phyloP scores from a whole-genome alignment of 2,888 invertebrate genomes.

The Helleia helle region DNA sequence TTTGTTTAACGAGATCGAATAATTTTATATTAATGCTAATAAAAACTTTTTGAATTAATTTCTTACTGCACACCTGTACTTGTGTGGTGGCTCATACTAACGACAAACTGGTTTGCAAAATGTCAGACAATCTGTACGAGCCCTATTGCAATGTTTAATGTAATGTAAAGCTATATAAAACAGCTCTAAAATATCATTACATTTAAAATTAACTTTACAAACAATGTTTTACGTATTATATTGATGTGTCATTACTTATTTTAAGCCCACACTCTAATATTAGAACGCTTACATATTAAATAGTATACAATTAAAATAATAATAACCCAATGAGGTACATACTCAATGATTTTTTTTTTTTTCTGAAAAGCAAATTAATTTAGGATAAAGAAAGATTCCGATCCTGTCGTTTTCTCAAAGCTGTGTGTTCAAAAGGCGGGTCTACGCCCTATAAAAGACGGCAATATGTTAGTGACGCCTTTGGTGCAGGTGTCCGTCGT shows the following conservation, averaged over 20 bases:
- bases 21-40: no score
- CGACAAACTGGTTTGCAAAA: conserved; percentile 42
- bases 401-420: conserved; percentile 4
- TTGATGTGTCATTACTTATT: no score
- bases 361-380: background rate
- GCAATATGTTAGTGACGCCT: conserved; percentile 4
- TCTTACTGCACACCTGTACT: conserved; percentile 27
- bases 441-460: conserved; percentile 7
- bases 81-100: conserved; percentile 27
- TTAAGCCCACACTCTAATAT: no score
- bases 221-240: no score
- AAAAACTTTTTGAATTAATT: conserved; percentile 6
- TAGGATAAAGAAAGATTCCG: conserved; percentile 2
- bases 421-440: conserved; percentile 5
- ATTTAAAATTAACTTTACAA: no score
- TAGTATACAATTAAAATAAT: no score
- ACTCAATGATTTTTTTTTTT: no score
- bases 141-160: conserved; percentile 22
- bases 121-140: conserved; percentile 36
- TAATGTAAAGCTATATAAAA: conserved; percentile 37
- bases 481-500: conserved; percentile 2
- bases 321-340: no score
- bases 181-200: conserved; percentile 28
- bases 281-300: no score
- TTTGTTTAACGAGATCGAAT: no score